Conservation (phyloP, 2,888 invertebrate genomes). For the Lordiphosa fenestrarum region DNA sequence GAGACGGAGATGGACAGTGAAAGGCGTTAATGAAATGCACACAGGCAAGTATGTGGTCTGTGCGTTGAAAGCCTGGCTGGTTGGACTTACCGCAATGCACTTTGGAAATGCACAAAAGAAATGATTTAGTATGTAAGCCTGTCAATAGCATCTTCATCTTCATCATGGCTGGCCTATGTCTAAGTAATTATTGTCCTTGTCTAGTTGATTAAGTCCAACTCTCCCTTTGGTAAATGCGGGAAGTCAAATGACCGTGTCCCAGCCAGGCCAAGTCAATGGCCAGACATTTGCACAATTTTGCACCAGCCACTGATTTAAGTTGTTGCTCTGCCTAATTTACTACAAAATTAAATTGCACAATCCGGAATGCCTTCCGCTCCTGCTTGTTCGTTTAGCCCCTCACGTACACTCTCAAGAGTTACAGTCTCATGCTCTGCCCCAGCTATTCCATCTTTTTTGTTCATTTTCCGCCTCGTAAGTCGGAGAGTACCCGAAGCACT, state of each 20-base stretch:
- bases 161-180: background rate
- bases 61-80: background rate
- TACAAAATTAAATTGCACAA: slow-evolving; percentile 64
- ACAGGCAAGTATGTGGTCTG: slow-evolving; percentile 2
- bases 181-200: slow-evolving; percentile 5
- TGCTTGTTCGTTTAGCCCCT: slow-evolving; percentile 39
- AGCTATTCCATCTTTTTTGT: slow-evolving; percentile 31
- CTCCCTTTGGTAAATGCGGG: slow-evolving; percentile 28
- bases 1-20: slow-evolving; percentile 21
- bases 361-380: slow-evolving; percentile 49
- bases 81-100: slow-evolving; percentile 4
- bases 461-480: slow-evolving; percentile 66
- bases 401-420: slow-evolving; percentile 11
- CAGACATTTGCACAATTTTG: slow-evolving; percentile 56
- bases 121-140: slow-evolving; percentile 1
- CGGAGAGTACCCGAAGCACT: slow-evolving; percentile 53
- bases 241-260: slow-evolving; percentile 13
- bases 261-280: background rate
- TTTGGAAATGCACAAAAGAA: slow-evolving; percentile 5
- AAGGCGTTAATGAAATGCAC: slow-evolving; percentile 65
- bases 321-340: slow-evolving; percentile 59
- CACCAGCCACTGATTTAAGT: slow-evolving; percentile 49
- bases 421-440: slow-evolving; percentile 1
- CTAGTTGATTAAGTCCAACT: slow-evolving; percentile 5
- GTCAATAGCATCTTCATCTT: background rate